phyloP scores from a whole-genome alignment of 2,113 vertebrate genomes.

The Pelodiscus sinensis region DNA sequence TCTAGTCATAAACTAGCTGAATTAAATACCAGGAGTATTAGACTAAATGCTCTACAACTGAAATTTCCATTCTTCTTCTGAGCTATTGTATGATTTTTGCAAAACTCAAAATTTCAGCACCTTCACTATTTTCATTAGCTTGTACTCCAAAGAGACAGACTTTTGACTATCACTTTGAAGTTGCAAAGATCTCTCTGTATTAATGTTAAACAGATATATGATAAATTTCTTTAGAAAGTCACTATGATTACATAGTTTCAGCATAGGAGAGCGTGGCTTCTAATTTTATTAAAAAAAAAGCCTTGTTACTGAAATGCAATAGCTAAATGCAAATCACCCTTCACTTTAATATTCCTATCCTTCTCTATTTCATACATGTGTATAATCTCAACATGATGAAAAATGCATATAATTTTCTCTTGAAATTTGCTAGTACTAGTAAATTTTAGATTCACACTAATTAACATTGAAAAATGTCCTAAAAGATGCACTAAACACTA shows the following conservation, averaged over 20 bases:
- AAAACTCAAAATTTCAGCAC: background rate
- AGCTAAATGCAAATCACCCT: background rate
- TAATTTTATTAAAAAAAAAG: background rate
- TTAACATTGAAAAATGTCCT: conserved; percentile 47
- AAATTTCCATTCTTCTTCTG: background rate
- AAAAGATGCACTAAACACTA: conserved; percentile 41
- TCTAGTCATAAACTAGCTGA: background rate
- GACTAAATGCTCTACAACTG: conserved; percentile 5
- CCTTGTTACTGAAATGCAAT: conserved; percentile 4
- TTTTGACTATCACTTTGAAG: conserved; percentile 16
- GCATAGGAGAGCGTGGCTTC: background rate
- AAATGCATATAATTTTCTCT: background rate
- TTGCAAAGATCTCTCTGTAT: background rate
- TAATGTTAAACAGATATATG: background rate
- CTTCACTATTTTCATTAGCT: background rate
- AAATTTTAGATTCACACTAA: conserved; percentile 52
- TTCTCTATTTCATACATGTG: background rate
- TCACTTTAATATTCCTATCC: conserved; percentile 15
- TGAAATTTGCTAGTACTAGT: conserved; percentile 27
- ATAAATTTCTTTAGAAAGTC: background rate
- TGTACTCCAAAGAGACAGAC: background rate
- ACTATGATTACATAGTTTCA: background rate
- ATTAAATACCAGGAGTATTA: background rate
- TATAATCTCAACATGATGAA: conserved; percentile 21
- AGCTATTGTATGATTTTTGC: background rate